These are phyloP conservation scores for Trachelus tabidus DNA, from an alignment of 2,888 invertebrate species.

Conservation along the genomic window DNA sequence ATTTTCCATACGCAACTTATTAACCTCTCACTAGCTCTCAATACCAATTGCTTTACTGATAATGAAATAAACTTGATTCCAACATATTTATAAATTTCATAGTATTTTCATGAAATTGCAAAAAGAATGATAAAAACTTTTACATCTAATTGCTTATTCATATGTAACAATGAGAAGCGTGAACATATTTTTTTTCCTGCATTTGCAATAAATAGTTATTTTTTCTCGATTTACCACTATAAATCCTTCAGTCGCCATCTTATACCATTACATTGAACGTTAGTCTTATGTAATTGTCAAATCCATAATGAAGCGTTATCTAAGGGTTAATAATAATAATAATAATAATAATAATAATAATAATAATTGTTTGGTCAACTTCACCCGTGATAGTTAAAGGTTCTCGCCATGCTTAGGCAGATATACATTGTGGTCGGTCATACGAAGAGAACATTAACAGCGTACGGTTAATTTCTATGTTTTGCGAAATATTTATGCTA, in stretches of 20 bases:
- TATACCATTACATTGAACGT: background rate
- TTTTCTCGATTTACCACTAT: background rate
- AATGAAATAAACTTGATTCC: background rate
- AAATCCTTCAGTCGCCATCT: background rate
- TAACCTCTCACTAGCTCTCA: background rate
- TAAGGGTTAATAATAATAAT: background rate
- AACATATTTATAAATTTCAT: background rate
- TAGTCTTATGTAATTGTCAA: background rate
- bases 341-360: background rate
- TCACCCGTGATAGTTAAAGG: background rate
- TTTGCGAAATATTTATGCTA: conserved; percentile 24
- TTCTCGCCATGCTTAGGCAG: background rate
- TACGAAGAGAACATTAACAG: conserved; percentile 40
- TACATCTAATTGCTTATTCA: background rate
- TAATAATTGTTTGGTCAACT: background rate
- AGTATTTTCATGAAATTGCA: background rate
- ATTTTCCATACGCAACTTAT: background rate
- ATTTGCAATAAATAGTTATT: background rate
- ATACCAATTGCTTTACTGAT: background rate
- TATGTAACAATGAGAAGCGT: background rate
- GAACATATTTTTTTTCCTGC: background rate
- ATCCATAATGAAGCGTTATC: background rate
- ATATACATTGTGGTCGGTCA: conserved; percentile 14
- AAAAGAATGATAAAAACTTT: background rate
- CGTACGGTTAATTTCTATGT: conserved; percentile 36